Evolutionary conservation across 2,888 invertebrate genomes (phyloP).

Genomic region (Papilio protenor): DNA sequence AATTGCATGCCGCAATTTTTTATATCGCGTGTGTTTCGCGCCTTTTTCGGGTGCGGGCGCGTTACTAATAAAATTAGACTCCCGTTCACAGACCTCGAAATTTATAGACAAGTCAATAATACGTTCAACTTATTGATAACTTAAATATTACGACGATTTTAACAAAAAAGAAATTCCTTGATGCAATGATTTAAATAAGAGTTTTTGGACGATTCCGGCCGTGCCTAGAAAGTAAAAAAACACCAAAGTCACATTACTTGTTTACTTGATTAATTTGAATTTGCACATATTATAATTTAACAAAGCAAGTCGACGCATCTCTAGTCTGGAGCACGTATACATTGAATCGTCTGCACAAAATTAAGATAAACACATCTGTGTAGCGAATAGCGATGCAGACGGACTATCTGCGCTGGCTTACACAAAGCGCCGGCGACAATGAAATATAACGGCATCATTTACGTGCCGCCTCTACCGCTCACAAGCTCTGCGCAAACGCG

Average conservation of each 20-base stretch:
- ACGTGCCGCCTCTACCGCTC: constrained; percentile 62
- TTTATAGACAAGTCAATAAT: constrained; percentile 54
- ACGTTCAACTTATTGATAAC: background rate
- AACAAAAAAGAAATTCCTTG: no score
- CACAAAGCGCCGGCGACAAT: constrained; percentile 61
- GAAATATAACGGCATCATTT: constrained; percentile 67
- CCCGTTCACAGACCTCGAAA: constrained; percentile 62
- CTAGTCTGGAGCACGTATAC: background rate
- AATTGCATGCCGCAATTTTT: constrained; percentile 82
- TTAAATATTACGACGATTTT: no score
- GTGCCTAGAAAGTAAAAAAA: no score
- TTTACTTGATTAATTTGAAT: no score
- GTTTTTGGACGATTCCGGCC: no score
- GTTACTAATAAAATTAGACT: constrained; percentile 84
- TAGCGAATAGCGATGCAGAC: constrained; percentile 22
- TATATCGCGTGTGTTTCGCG: constrained; percentile 85
- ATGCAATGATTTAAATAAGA: background rate
- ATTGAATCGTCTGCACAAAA: constrained; percentile 24
- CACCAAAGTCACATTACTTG: no score
- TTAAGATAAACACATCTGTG: constrained; percentile 37
- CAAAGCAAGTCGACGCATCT: background rate
- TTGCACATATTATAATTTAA: background rate
- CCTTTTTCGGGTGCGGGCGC: constrained; percentile 83
- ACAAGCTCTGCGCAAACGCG: constrained; percentile 64
- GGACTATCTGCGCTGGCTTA: constrained; percentile 47